phyloP scores from a whole-genome alignment of 2,888 invertebrate genomes.

The Blastobasis lacticolella region DNA sequence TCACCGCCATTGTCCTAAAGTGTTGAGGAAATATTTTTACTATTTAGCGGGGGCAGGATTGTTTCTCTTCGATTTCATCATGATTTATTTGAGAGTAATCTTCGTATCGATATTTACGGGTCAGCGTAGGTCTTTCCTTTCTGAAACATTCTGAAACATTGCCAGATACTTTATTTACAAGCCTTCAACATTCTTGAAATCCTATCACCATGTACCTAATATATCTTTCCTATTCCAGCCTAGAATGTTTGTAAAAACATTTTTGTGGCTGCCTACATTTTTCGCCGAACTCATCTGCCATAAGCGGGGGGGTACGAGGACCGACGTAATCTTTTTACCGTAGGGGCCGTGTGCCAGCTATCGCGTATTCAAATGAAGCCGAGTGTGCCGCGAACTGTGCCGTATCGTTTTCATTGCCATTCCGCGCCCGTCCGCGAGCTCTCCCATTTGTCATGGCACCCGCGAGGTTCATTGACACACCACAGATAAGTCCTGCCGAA shows the following conservation, averaged over 20 bases:
- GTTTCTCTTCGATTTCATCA: constrained; percentile 15
- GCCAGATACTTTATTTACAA: no score
- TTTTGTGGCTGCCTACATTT: no score
- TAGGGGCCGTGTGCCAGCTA: constrained; percentile 2
- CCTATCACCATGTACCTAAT: no score
- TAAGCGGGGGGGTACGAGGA: no score
- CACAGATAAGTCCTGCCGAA: no score
- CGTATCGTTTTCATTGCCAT: constrained; percentile 12
- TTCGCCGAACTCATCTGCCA: no score
- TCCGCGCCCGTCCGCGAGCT: constrained; percentile 7
- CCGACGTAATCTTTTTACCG: no score
- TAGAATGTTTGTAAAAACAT: no score
- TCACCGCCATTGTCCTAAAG: constrained; percentile 18
- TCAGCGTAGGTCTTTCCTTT: no score
- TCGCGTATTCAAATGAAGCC: constrained; percentile 11
- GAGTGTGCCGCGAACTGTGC: constrained; percentile 4
- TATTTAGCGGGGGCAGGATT: constrained; percentile 17
- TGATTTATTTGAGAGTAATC: constrained; percentile 21
- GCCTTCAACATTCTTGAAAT: no score
- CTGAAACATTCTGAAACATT: no score
- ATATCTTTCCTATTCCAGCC: no score
- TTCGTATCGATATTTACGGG: constrained; percentile 6
- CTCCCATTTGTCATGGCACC: constrained; percentile 6
- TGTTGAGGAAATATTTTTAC: constrained; percentile 21
- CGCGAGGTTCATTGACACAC: constrained; percentile 1